Percentiles rank a stretch among this genome's conserved stretches.
Evolutionary conservation across 2,113 vertebrate species (phyloP).

Genomic region (Pseudorectes ferrugineus): DNA sequence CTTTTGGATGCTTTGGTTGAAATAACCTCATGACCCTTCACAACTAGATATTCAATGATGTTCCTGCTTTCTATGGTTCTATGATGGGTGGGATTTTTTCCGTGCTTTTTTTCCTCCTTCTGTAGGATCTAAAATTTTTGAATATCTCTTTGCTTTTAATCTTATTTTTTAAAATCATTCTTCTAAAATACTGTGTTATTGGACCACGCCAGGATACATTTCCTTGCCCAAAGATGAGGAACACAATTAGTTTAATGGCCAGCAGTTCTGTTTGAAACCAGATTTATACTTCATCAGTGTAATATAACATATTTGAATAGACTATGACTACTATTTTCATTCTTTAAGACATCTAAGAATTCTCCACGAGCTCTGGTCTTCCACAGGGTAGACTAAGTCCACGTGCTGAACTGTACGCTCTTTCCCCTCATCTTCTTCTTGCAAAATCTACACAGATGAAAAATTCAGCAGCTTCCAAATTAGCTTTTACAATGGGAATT

Average conservation of each 20-base stretch:
- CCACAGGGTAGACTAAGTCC: not conserved
- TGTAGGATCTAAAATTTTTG: not conserved
- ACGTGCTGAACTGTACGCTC: not conserved
- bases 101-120: fast-evolving
- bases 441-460: not conserved
- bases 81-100: not conserved
- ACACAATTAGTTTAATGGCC: not conserved
- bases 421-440: not conserved
- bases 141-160: not conserved
- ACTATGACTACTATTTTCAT: not conserved
- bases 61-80: not conserved
- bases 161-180: not conserved
- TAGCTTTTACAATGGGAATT: not conserved
- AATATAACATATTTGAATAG: not conserved
- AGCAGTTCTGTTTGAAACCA: not conserved
- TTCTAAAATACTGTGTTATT: not conserved
- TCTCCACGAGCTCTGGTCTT: not conserved
- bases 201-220: not conserved
- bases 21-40: not conserved
- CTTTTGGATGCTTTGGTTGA: not conserved
- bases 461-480: not conserved
- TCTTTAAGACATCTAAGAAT: not conserved
- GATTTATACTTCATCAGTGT: not conserved
- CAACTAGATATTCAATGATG: not conserved
- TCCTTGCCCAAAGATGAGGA: not conserved